Base-by-base conservation (phyloP, 2,797 vertebrate species). In the Tokudaia muenninki region DNA sequence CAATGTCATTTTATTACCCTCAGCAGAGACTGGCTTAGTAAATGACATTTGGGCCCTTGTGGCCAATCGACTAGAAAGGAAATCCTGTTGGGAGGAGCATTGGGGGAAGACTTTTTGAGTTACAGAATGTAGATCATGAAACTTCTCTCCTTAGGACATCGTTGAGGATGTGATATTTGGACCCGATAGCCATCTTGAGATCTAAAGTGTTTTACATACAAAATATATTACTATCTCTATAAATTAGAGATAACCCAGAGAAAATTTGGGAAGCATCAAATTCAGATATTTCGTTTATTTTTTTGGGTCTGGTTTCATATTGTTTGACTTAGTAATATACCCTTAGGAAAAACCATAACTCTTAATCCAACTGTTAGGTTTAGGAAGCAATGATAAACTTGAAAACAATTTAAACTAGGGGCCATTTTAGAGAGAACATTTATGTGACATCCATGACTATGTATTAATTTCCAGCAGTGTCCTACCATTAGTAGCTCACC, bases 401-500 rank as follows among this genome's bases (percentile, higher is more conserved):
- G 22, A n/a, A 47, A 61, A 95, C 3, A 57, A 75, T 92, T 80
- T 91, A 78, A 78, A 81, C 72, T 52, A 86, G 6, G 59, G 78
- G 79, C 34, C 63, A 47, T 91, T 93, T 94, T 88, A 91, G 34
- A 94, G 84, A 87, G 11, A 83, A 92, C 2, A 5, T 50, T 86
- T 75, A 97, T 37, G 61, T 74, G 87, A 87, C 37, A 61, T 50
- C n/a, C 93, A 87, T 92, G 90, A 94, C 72, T 92, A 84, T 14
- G 41, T 26, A 72, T 59, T 84, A 61, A 87, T 96, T 94, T 95
- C 81, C 29, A 83, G 92, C 92, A 95, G 72, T 67, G 65, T 92
- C 47, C 92, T 72, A 94, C 50, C 70, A n/a, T 34, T 72, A 77
- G 12, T 29, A 47, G 41, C 29, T 77, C 55, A 61, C 19, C 3